phyloP scores from a whole-genome alignment of 1,140 invertebrate species.

The Ceratoteleas bidentatus region DNA sequence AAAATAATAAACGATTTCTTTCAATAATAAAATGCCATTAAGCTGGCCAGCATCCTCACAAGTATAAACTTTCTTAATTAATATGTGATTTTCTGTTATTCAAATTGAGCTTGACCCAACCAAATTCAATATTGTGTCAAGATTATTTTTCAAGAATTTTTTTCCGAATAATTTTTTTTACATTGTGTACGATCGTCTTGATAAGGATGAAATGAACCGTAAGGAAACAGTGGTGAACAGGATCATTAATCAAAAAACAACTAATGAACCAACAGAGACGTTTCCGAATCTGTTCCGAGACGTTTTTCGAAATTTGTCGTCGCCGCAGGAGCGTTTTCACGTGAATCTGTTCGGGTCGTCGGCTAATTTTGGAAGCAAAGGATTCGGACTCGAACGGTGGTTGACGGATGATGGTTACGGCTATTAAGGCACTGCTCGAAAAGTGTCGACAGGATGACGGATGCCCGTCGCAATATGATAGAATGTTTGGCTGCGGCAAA shows the following conservation, averaged over 20 bases:
- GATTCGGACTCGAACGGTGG: slow-evolving; percentile 2
- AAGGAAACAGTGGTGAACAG: slow-evolving; percentile 77
- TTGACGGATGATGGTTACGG: slow-evolving; percentile 17
- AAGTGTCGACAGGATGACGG: slow-evolving; percentile 52
- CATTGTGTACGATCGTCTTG: slow-evolving; percentile 72
- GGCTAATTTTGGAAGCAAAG: background rate
- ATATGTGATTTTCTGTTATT: no score
- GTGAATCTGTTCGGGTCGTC: slow-evolving; percentile 9
- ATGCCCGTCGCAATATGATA: slow-evolving; percentile 31
- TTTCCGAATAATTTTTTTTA: background rate
- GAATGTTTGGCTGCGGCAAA: slow-evolving; percentile 42
- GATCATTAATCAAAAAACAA: slow-evolving; percentile 80
- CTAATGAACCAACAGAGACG: slow-evolving; percentile 75
- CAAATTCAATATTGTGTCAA: background rate
- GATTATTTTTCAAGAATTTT: background rate
- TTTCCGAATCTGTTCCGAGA: background rate
- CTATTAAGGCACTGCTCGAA: slow-evolving; percentile 29
- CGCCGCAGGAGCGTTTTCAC: slow-evolving; percentile 15
- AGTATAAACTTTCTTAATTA: no score
- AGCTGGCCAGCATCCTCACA: no score
- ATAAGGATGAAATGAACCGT: slow-evolving; percentile 78
- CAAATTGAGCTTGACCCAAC: no score
- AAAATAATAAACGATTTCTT: no score
- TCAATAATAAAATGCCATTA: no score
- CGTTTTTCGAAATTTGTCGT: background rate